Evolutionary conservation across 2,113 vertebrate genomes (phyloP).

Genomic region (Corythoichthys intestinalis): DNA sequence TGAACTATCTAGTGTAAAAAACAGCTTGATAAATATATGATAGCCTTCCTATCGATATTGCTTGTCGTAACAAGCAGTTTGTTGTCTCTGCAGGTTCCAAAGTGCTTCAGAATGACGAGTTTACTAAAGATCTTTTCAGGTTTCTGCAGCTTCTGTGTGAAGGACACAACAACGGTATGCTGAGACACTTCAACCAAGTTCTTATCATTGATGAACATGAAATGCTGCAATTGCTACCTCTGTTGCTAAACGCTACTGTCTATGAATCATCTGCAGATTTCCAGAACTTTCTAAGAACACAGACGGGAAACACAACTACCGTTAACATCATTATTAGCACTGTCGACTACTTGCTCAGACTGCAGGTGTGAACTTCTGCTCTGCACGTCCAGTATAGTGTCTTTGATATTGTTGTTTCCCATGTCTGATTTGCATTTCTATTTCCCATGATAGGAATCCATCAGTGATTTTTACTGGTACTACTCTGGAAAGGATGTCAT

Average conservation of each 20-base stretch:
- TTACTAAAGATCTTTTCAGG: slow-evolving; percentile 94
- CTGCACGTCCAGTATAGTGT: neutral
- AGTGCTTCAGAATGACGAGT: slow-evolving; percentile 96
- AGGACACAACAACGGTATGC: slow-evolving; percentile 95
- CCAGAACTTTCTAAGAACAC: slow-evolving; percentile 95
- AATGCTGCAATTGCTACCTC: neutral
- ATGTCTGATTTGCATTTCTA: neutral
- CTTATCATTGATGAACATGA: neutral
- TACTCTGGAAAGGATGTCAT: slow-evolving; percentile 96
- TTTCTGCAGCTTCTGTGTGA: slow-evolving; percentile 98
- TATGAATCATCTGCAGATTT: slow-evolving; percentile 76
- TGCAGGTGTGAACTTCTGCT: slow-evolving; percentile 77
- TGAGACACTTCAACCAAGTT: neutral
- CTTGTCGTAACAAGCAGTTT: slow-evolving; percentile 50
- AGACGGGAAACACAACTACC: slow-evolving; percentile 96
- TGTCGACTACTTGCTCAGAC: slow-evolving; percentile 91
- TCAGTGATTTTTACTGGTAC: slow-evolving; percentile 99
- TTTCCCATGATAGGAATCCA: slow-evolving; percentile 82
- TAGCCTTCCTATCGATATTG: slow-evolving; percentile 39
- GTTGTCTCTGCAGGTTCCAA: slow-evolving; percentile 86
- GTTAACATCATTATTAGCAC: slow-evolving; percentile 98
- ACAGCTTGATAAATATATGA: slow-evolving; percentile 39
- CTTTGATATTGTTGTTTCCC: neutral
- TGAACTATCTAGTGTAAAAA: slow-evolving; percentile 12
- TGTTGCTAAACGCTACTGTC: too few species aligned